Conservation (phyloP, 1,140 invertebrate species). For the Monomorium pharaonis region DNA sequence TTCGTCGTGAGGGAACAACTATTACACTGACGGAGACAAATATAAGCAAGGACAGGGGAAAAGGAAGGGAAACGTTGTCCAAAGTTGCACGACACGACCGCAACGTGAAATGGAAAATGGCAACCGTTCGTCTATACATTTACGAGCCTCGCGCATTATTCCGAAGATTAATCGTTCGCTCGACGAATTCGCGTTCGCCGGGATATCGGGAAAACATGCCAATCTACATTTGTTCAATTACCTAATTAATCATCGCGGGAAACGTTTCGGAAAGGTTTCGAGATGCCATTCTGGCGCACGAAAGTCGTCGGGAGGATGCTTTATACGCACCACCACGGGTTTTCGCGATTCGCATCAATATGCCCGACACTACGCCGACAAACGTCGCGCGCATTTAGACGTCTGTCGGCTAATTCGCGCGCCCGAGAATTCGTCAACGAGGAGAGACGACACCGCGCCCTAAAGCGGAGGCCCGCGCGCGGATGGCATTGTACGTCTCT, state of each 20-base stretch:
- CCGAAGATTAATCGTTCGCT: not conserved
- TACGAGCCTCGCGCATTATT: not conserved
- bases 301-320: not conserved
- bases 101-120: not conserved
- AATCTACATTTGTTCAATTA: too few relatives aligned
- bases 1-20: not conserved
- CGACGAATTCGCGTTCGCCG: not conserved
- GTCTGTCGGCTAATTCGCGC: slow-evolving; percentile 23
- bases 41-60: slow-evolving; percentile 13
- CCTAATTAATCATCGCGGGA: not conserved
- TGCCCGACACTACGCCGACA: slow-evolving; percentile 12
- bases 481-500: not conserved
- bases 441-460: slow-evolving; percentile 5
- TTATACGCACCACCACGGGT: not conserved
- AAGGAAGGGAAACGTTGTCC: too few relatives aligned
- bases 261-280: not conserved
- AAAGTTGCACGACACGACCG: not conserved
- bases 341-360: slow-evolving; percentile 36
- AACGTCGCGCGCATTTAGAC: slow-evolving; percentile 37
- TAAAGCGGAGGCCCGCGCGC: too few relatives aligned
- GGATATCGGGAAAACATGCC: not conserved
- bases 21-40: not conserved
- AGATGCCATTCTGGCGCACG: not conserved
- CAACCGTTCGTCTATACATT: not conserved
- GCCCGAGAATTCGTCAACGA: slow-evolving; percentile 50